Evolutionary conservation across 2,797 vertebrate genomes (phyloP), one percentile per base, ranked within the genome.

Genomic region (Sparus aurata): DNA sequence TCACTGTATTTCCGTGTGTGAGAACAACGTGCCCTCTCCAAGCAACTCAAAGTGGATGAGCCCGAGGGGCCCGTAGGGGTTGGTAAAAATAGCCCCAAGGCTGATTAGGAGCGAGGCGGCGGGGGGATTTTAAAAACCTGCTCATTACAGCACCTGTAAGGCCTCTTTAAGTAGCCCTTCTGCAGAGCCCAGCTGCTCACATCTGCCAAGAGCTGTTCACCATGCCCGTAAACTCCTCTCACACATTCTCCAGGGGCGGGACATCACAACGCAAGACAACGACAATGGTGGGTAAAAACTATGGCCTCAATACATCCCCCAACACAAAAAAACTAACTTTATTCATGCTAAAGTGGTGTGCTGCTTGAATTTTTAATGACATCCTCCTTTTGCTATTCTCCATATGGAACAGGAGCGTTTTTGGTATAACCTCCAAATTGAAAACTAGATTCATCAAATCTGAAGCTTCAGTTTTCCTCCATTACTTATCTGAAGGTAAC

Each of bases 141-240:
- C 90, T 95, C 93, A 94, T 95, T 95, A 95, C 92, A 76, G 90
- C 92, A 94, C 94, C 94, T 94, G 93, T 92, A 95, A 94, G 93
- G 90, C 90, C 90, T 89, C 85, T 93, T 90, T 90, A 92, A 91
- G 88, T 87, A 87, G 86, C 90, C 91, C 82, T 93, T 92, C 88
- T 91, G 84, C 86, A 92, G 83, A 93, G 88, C 86, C 90, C 87
- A 91, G 93, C 84, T 91, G 91, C 91, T 92, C 90, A 94, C 92
- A 94, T 94, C 92, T 95, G 94, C 93, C 93, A 90, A 80, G 85
- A 91, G 83, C 86, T 79, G 82, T 82, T 84, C 87, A 43, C 80
- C 79, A 65, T 74, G 73, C 75, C 82, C 72, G 86, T 91, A 90
- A 93, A 92, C 86, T 87, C 77, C 78, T 84, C 78, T 80, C 86